Evolutionary conservation across 2,888 invertebrate species (phyloP), one percentile per base, ranked within the genome.

Genomic region (Trichogramma evanescens): DNA sequence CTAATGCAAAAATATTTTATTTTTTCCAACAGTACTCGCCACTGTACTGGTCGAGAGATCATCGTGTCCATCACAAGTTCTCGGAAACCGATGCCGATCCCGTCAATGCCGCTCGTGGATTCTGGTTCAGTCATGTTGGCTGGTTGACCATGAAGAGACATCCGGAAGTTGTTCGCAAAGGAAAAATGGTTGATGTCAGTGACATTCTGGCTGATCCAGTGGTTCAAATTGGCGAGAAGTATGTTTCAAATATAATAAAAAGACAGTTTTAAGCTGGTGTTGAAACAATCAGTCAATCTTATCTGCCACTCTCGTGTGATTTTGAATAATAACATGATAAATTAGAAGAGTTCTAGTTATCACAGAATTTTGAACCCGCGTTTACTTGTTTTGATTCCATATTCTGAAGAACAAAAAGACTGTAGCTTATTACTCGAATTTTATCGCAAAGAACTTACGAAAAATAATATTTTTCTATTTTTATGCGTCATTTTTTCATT

Each of bases 81-180:
- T 81, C 82, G 0, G 66, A 66, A 43, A 90, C 89, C 0, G 82
- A 87, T 66, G 91, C 90, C 0, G 92, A 92, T 78, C 92, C 92
- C 0, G 91, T 92, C 74, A 87, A 92, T 74, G 86, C 87, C 3
- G 83, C 83, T 58, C 82, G 91, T 6, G 94, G 94, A 0, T 94
- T 96, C 79, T 93, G 91, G 80, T 96, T 95, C 79, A 83, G 94
- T 0, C 95, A 96, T 74, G 86, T 94, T 44, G 95, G 95, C 39
- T 96, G 95, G 96, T 82, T 95, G 39, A 87, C 90, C 86, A 86
- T 89, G 84, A 85, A 85, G 69, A 95, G 95, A 75, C 94, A 94
- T 75, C 92, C 93, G 0, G 89, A 90, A 62, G 93, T 95, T 1
- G 76, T 88, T 48, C 80, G 79, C 38, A 87, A 87, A 69, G 94